phyloP scores from a whole-genome alignment of 2,113 vertebrate species.

The Vanacampus margaritifer region DNA sequence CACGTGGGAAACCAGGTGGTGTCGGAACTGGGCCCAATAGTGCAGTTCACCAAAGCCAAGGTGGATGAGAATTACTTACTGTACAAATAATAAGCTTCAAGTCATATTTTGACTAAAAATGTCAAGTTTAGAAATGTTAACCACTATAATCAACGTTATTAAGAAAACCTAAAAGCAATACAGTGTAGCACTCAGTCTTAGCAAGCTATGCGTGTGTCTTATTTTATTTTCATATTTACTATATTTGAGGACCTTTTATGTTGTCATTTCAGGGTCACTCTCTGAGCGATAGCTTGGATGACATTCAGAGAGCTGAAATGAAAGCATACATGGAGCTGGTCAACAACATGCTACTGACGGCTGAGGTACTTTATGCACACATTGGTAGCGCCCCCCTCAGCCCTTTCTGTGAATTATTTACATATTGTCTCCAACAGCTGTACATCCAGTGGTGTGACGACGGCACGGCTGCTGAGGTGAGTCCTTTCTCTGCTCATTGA shows the following conservation, averaged over 20 bases:
- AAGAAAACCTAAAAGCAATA: too few species aligned
- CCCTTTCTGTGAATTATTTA: too few species aligned
- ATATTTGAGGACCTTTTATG: not conserved
- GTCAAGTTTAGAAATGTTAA: too few species aligned
- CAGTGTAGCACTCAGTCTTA: too few species aligned
- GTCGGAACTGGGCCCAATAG: constrained; percentile 95
- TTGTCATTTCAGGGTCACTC: constrained; percentile 81
- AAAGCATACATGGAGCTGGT: constrained; percentile 92
- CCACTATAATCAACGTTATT: too few species aligned
- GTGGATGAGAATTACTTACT: constrained; percentile 61
- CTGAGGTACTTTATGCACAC: constrained; percentile 81
- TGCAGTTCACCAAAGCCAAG: constrained; percentile 96
- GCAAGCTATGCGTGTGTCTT: not conserved
- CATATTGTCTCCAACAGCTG: constrained; percentile 68
- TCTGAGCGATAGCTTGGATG: constrained; percentile 89
- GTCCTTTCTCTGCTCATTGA: not conserved
- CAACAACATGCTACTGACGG: constrained; percentile 95
- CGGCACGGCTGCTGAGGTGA: constrained; percentile 85
- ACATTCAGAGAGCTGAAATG: constrained; percentile 96
- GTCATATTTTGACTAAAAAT: too few species aligned
- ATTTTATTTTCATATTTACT: not conserved
- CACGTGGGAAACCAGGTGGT: constrained; percentile 96
- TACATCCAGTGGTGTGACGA: constrained; percentile 98
- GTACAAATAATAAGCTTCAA: too few species aligned
- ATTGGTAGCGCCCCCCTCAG: not conserved